Base-by-base conservation (phyloP, 2,797 vertebrate genomes). In the Tokudaia muenninki region DNA sequence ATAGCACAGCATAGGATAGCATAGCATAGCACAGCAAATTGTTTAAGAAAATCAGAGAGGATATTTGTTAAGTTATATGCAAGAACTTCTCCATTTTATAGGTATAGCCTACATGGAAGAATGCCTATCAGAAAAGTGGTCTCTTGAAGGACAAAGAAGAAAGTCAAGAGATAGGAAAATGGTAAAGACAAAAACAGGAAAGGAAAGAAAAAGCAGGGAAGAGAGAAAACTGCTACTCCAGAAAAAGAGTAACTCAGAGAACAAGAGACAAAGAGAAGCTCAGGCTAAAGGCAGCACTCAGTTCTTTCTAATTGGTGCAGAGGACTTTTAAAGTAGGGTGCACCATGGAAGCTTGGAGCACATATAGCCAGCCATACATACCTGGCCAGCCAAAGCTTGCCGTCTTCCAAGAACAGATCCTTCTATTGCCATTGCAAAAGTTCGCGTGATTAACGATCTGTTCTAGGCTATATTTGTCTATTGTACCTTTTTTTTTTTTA, bases 181-280 rank as follows among this genome's bases (percentile, higher is more conserved):
- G 19, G 55, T 57, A 44, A n/a, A 88, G 80, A 47, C 44, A 70
- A 90, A 95, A 91, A 37, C 57, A 91, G 79, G 81, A 94, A 95
- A 91, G 41, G 37, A 90, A 79, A 94, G n/a, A 6, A 70, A 86
- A 82, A 84, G 47, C 61, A 8, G 50, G 21, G 59, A 41, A 34
- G 3, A 55, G 74, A 50, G 57, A 37, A 59, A 82, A 61, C 16
- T 52, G 67, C 4, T 52, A n/a, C 44, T 44, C 55, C 19, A 59
- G 67, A 29, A 79, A 94, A 84, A 95, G n/a, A 91, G 86, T 37
- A 59, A 72, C 67, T 52, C 4, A 12, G 0, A 72, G 67, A 61
- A 90, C 41, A 61, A 50, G 50, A 78, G 34, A 37, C 7, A 41
- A 37, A 59, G 26, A 79, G 3, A 26, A 24, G 14, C 37, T n/a